Percentiles rank a stretch among this genome's conserved stretches.
phyloP scores from a whole-genome alignment of 2,797 vertebrate species.

The Alcedo quadribrachys region DNA sequence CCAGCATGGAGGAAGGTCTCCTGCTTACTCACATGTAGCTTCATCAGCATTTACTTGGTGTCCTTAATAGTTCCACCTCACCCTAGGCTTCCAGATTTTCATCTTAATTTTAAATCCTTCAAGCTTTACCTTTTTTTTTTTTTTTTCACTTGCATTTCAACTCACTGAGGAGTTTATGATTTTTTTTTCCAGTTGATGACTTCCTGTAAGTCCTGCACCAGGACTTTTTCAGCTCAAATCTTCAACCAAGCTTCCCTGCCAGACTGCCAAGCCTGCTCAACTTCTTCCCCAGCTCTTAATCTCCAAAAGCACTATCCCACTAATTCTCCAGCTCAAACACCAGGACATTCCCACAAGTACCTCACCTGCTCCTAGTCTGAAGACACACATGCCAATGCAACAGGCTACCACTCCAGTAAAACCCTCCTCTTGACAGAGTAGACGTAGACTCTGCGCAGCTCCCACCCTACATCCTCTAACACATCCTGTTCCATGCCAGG shows the following conservation, averaged over 20 bases:
- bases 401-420: background rate
- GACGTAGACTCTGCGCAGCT: background rate
- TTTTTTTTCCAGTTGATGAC: background rate
- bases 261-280: background rate
- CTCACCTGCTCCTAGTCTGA: background rate
- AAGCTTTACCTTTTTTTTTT: background rate
- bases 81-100: background rate
- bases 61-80: background rate
- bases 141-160: background rate
- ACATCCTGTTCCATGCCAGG: background rate
- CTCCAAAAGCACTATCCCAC: background rate
- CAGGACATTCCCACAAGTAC: background rate
- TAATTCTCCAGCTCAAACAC: background rate
- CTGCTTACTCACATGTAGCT: background rate
- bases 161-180: background rate
- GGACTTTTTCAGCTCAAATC: background rate
- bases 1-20: background rate
- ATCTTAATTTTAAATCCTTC: background rate
- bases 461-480: background rate
- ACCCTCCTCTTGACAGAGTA: background rate
- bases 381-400: background rate
- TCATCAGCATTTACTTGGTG: background rate
- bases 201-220: background rate
- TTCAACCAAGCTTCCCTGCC: background rate
- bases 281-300: background rate